Percentiles rank a stretch among this genome's conserved stretches.
phyloP scores from a whole-genome alignment of 2,888 invertebrate species.

The Myopa tessellatipennis region DNA sequence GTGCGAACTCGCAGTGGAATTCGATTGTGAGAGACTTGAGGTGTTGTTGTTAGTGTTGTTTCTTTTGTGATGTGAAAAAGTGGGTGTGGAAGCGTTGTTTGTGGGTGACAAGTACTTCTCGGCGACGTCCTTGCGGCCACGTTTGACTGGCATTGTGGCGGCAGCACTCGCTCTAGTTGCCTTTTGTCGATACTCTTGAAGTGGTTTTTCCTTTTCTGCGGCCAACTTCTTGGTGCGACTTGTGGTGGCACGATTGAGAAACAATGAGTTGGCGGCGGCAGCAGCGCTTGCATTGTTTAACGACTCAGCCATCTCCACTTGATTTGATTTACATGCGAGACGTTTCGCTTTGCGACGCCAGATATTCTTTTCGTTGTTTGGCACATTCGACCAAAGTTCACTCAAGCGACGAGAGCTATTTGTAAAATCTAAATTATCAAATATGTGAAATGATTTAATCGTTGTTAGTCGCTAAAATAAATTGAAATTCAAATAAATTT shows the following conservation, averaged over 20 bases:
- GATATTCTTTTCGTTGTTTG: slow-evolving; percentile 74
- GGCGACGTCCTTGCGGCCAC: slow-evolving; percentile 41
- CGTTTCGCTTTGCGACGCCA: slow-evolving; percentile 86
- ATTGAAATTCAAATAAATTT: slow-evolving; percentile 23
- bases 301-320: slow-evolving; percentile 49
- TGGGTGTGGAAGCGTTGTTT: slow-evolving; percentile 22
- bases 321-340: slow-evolving; percentile 55
- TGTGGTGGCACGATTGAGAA: slow-evolving; percentile 62
- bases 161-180: slow-evolving; percentile 11
- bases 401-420: slow-evolving; percentile 86
- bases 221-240: slow-evolving; percentile 62
- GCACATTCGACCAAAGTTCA: slow-evolving; percentile 89
- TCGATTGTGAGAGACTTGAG: slow-evolving; percentile 54
- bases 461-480: too few relatives aligned
- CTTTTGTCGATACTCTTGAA: slow-evolving; percentile 29
- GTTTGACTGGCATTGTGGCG: slow-evolving; percentile 43
- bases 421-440: slow-evolving; percentile 75
- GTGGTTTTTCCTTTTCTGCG: slow-evolving; percentile 51
- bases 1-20: slow-evolving; percentile 13
- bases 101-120: neutral
- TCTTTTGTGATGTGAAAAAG: slow-evolving; percentile 38
- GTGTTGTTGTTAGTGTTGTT: slow-evolving; percentile 57
- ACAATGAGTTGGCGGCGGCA: slow-evolving; percentile 42
- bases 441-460: too few relatives aligned
- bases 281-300: slow-evolving; percentile 42